phyloP scores from a whole-genome alignment of 2,113 vertebrate species.

The Glaucomys volans region DNA sequence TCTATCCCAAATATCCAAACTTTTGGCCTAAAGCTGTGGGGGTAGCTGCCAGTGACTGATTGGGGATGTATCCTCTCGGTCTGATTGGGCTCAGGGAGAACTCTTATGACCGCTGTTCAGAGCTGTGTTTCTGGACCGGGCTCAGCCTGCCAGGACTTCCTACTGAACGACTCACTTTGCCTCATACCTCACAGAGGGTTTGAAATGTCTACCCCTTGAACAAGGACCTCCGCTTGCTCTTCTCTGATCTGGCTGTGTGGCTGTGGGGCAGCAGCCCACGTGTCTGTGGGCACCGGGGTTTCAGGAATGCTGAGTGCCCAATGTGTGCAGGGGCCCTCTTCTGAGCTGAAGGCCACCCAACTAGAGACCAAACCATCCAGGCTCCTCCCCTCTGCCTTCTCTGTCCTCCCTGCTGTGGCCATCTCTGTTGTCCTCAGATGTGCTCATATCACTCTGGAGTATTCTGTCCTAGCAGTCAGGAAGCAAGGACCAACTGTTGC shows the following conservation, averaged over 20 bases:
- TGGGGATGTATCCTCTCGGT: constrained; percentile 69
- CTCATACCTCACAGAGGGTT: constrained; percentile 33
- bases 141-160: constrained; percentile 76
- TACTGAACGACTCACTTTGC: constrained; percentile 13
- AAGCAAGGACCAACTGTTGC: neutral
- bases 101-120: constrained; percentile 71
- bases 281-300: neutral
- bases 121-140: constrained; percentile 78
- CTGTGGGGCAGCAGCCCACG: constrained; percentile 26
- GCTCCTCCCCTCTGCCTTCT: neutral
- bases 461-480: neutral
- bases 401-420: rapidly evolving
- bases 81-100: constrained; percentile 70
- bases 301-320: neutral
- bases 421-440: neutral
- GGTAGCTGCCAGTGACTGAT: constrained; percentile 84
- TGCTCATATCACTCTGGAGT: neutral
- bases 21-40: constrained; percentile 78
- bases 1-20: constrained; percentile 81
- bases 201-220: neutral
- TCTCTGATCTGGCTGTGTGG: neutral
- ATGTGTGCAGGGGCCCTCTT: too few species aligned
- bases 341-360: rapidly evolving
- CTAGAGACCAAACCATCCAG: rapidly evolving
- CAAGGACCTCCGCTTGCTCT: neutral